phyloP scores from a whole-genome alignment of 1,140 invertebrate genomes.

The Diabrotica virgifera region DNA sequence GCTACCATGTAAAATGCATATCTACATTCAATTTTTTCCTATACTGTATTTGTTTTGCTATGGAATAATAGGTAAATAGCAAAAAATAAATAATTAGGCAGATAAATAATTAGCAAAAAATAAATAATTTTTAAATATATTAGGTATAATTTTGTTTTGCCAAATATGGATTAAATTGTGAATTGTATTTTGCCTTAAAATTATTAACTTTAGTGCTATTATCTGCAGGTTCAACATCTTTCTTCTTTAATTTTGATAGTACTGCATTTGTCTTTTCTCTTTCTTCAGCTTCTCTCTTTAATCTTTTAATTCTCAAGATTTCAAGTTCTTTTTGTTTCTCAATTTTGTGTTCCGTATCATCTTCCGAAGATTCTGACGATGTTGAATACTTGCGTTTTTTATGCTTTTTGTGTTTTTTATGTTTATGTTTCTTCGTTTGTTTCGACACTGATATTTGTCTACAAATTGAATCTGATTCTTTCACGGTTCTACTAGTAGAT shows the following conservation, averaged over 20 bases:
- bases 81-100: too few relatives aligned
- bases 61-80: too few relatives aligned
- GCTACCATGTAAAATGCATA: too few relatives aligned
- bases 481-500: neutral
- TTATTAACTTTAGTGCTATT: neutral
- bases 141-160: conserved; percentile 70
- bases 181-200: conserved; percentile 80
- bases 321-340: conserved; percentile 60
- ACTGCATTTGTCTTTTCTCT: conserved; percentile 66
- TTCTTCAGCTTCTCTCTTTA: conserved; percentile 77
- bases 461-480: neutral
- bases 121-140: neutral
- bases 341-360: conserved; percentile 41
- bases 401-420: conserved; percentile 38
- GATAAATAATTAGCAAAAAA: too few relatives aligned
- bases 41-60: too few relatives aligned
- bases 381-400: conserved; percentile 37
- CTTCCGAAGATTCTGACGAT: conserved; percentile 24
- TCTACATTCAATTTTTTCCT: too few relatives aligned
- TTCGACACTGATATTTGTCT: conserved; percentile 25
- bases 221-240: conserved; percentile 38
- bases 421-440: conserved; percentile 15
- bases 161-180: conserved; percentile 88
- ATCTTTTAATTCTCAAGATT: conserved; percentile 72
- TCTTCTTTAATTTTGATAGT: conserved; percentile 57